phyloP scores from a whole-genome alignment of 2,888 invertebrate species.

The Diplolepis rosae region DNA sequence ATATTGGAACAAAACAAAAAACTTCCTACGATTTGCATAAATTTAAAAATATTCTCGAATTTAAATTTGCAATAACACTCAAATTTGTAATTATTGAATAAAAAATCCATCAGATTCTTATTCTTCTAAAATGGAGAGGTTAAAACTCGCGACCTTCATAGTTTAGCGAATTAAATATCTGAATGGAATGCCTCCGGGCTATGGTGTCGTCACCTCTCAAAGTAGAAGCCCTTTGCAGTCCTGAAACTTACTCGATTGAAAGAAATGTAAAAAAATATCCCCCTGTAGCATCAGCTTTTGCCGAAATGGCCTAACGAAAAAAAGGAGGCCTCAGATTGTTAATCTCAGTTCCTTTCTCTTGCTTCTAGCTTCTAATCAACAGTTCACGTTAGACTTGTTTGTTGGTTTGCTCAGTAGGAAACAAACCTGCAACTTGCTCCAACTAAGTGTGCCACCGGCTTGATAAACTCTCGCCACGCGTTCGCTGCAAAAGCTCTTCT shows the following conservation, averaged over 20 bases:
- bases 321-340: not conserved
- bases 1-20: too few relatives aligned
- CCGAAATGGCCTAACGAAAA: not conserved
- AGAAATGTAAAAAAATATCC: not conserved
- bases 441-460: constrained; percentile 4
- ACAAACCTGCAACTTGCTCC: not conserved
- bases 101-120: not conserved
- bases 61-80: too few relatives aligned
- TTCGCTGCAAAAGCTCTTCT: not conserved
- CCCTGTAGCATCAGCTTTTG: not conserved
- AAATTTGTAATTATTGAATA: too few relatives aligned
- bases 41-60: too few relatives aligned
- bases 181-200: constrained; percentile 11
- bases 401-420: not conserved
- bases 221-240: not conserved
- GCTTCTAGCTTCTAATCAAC: not conserved
- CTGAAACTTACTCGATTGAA: not conserved
- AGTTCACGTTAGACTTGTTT: not conserved
- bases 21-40: too few relatives aligned
- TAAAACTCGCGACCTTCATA: constrained; percentile 42
- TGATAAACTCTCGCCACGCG: not conserved
- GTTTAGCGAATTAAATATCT: constrained; percentile 46
- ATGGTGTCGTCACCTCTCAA: constrained; percentile 41
- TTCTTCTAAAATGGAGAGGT: constrained; percentile 8
- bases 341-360: not conserved